A percentile compares a stretch with the other conserved stretches of the same genome.
These are phyloP conservation scores for Drosophila miranda DNA, from an alignment of 1,140 invertebrate genomes.

Conservation along the genomic window DNA sequence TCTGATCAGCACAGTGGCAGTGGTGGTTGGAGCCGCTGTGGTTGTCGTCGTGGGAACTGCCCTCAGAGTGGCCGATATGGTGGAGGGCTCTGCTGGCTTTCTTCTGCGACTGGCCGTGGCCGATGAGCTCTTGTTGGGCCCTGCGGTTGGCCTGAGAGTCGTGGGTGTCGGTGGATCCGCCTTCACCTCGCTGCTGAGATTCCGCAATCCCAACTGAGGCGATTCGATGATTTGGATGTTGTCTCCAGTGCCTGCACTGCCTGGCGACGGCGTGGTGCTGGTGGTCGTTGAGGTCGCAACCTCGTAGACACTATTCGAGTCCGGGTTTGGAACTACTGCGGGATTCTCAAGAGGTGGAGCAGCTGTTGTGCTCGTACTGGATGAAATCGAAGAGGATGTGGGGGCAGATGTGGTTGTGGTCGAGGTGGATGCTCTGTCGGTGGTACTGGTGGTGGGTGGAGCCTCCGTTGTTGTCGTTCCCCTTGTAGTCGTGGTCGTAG, in stretches of 20 bases:
- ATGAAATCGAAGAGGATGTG: constrained; percentile 2
- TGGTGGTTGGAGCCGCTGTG: constrained; percentile 8
- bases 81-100: constrained; percentile 29
- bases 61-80: not conserved
- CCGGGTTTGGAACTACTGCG: constrained; percentile 32
- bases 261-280: constrained; percentile 10
- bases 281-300: constrained; percentile 1
- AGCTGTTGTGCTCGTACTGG: constrained; percentile 8
- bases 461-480: constrained; percentile 20
- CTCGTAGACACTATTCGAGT: constrained; percentile 75
- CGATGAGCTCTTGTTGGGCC: constrained; percentile 10
- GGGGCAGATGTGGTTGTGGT: not conserved
- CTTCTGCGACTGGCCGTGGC: constrained; percentile 19
- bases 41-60: constrained; percentile 4
- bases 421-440: constrained; percentile 1
- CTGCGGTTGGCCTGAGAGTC: constrained; percentile 9
- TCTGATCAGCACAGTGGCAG: constrained; percentile 27
- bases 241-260: constrained; percentile 23
- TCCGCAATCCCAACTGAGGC: constrained; percentile 56
- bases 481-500: constrained; percentile 28
- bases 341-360: not conserved
- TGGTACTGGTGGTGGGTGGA: constrained; percentile 28
- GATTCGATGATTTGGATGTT: constrained; percentile 72
- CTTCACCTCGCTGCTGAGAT: constrained; percentile 28
- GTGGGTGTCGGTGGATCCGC: constrained; percentile 11